Base-by-base conservation (phyloP, 2,888 invertebrate genomes). In the Tineola bisselliella region DNA sequence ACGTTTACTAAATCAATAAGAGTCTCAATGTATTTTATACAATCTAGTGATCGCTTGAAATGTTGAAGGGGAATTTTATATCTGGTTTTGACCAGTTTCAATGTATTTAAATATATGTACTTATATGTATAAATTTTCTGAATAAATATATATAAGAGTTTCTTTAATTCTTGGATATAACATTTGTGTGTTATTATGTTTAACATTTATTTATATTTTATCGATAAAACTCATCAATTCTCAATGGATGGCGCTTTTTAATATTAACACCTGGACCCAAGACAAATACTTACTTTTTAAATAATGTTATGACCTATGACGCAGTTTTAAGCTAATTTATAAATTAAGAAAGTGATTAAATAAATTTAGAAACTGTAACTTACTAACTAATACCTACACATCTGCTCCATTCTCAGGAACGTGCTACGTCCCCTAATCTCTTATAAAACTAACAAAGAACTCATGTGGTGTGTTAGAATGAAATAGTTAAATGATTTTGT, bases 331-430 rank as follows among this genome's bases (percentile, higher is more conserved):
- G n/a, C n/a, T n/a, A n/a, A n/a, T n/a, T n/a, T n/a, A n/a, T n/a
- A n/a, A 6, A 25, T 25, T 25, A 4, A 25, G 25, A 25, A 25
- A 25, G 25, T 25, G 25, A 25, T 25, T 25, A 25, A 25, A 25
- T 2, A 25, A 25, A 25, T 6, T 25, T 25, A 25, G 25, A 69
- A 73, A 79, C 75, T 74, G 6, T 25, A 6, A 25, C 25, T 25
- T 25, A 25, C 25, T 25, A 2, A 6, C 6, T 25, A 4, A 25
- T 38, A 38, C 38, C 70, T 69, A 70, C 80, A 84, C 84, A 86
- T 84, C 84, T 86, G 86, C 79, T 77, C 76, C 73, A 78, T 84
- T 86, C 86, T 81, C 84, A 86, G 81, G 83, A 82, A 74, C 81
- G 81, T 82, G 83, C 79, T 79, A 73, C 73, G 78, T 78, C 81